Evolutionary conservation across 2,113 vertebrate genomes (phyloP), one percentile per base, ranked within the genome.

Genomic region (Syngnathus floridae): DNA sequence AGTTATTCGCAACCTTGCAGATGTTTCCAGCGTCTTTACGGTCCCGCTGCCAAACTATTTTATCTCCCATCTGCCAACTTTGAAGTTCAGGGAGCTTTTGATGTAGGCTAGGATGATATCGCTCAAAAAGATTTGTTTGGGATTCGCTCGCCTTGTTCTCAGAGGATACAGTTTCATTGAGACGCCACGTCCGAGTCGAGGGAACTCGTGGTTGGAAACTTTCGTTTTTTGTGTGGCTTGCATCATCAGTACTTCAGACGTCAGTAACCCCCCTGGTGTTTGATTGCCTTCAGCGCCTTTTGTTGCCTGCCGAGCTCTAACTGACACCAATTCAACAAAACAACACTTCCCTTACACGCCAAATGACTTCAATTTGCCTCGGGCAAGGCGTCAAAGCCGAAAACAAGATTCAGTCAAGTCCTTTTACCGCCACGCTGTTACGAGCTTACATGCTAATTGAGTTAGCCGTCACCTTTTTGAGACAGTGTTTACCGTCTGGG

Each of bases 201-300:
- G 19, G 19, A 38, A 61, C 40, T 41, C 13, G 1, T 36, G 8
- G 26, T 61, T 43, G 38, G 5, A 2, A 4, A 21, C 55, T n/a
- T 52, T 54, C 49, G 37, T 65, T 45, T 12, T 52, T 49, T 1
- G 11, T 22, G 43, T 16, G 4, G 43, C 48, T 48, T 49, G 26
- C 11, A 13, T 58, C 70, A 71, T 73, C 14, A 40, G 17, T 61
- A 59, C 68, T 65, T 35, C 56, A 52, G 60, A 74, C 31, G 62
- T 78, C 62, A 81, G 19, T 31, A 38, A 70, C 77, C 76, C 75
- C 75, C 75, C 80, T 17, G 2, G 11, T 59, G 72, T 63, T 82
- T 72, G 46, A 77, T 46, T 49, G 71, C 19, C 71, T 48, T 72
- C 59, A 48, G 69, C 38, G 46, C 64, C 76, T 72, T 67, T 76